These are phyloP conservation scores for Cephus sareptanus DNA, from an alignment of 2,888 invertebrate species.

Conservation along the genomic window DNA sequence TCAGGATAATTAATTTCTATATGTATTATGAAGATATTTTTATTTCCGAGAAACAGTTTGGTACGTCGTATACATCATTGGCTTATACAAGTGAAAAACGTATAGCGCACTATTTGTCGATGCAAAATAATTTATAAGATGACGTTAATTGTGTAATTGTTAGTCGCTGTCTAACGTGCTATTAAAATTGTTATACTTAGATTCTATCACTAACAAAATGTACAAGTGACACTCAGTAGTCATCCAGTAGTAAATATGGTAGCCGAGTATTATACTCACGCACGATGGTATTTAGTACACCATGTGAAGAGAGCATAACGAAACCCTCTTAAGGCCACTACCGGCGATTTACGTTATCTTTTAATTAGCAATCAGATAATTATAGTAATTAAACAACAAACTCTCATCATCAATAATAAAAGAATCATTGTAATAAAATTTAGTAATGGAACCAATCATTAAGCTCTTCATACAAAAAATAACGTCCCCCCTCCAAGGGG, in stretches of 20 bases:
- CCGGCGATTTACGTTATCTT: constrained; percentile 25
- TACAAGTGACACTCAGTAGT: background rate
- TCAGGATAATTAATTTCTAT: background rate
- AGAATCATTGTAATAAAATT: too few species aligned
- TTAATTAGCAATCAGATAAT: constrained; percentile 31
- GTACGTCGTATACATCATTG: background rate
- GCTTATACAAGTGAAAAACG: background rate
- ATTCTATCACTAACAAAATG: background rate
- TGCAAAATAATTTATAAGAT: background rate
- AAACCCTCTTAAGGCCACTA: constrained; percentile 22
- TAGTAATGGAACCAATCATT: too few species aligned
- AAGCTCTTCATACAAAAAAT: too few species aligned
- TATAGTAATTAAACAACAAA: background rate
- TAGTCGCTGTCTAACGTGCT: background rate
- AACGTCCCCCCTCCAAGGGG: too few species aligned
- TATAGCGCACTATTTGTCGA: background rate
- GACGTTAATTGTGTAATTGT: background rate
- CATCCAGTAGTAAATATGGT: background rate
- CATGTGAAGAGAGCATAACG: constrained; percentile 59
- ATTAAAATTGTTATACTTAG: background rate
- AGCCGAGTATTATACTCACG: background rate
- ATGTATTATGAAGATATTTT: too few species aligned
- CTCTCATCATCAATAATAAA: too few species aligned
- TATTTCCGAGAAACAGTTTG: background rate
- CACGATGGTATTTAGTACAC: constrained; percentile 12